Evolutionary conservation across 1,140 invertebrate genomes (phyloP).

Genomic region (Glossosoma conforme): DNA sequence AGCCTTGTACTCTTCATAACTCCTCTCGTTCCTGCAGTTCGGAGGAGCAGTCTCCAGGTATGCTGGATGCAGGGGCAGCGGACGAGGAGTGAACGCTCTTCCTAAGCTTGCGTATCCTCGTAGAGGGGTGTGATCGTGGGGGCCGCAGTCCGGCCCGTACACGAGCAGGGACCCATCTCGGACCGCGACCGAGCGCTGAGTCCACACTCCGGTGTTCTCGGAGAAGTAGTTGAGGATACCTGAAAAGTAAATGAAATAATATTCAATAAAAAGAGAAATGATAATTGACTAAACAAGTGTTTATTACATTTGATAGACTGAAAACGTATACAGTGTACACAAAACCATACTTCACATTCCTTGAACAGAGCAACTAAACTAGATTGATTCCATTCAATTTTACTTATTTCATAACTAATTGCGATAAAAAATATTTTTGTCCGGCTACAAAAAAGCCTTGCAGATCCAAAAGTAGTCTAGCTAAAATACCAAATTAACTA

Average conservation of each 20-base stretch:
- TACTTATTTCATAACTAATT: too few species aligned
- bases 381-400: too few species aligned
- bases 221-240: constrained; percentile 44
- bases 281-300: neutral
- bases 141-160: constrained; percentile 26
- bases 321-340: too few species aligned
- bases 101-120: constrained; percentile 27
- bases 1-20: neutral
- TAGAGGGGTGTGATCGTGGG: constrained; percentile 12
- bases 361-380: too few species aligned
- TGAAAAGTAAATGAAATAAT: constrained; percentile 35
- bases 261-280: neutral
- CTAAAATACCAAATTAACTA: too few species aligned
- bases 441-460: too few species aligned
- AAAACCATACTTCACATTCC: too few species aligned
- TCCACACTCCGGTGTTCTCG: constrained; percentile 22
- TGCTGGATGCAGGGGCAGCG: constrained; percentile 1
- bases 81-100: constrained; percentile 13
- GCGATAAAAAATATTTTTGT: too few species aligned
- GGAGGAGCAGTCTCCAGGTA: neutral
- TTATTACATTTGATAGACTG: too few species aligned
- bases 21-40: constrained; percentile 2
- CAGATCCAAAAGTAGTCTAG: too few species aligned
- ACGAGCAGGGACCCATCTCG: constrained; percentile 33
- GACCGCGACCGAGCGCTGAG: constrained; percentile 30